These are phyloP conservation scores for Albula glossodonta DNA, from an alignment of 2,113 vertebrate species.

Conservation along the genomic window DNA sequence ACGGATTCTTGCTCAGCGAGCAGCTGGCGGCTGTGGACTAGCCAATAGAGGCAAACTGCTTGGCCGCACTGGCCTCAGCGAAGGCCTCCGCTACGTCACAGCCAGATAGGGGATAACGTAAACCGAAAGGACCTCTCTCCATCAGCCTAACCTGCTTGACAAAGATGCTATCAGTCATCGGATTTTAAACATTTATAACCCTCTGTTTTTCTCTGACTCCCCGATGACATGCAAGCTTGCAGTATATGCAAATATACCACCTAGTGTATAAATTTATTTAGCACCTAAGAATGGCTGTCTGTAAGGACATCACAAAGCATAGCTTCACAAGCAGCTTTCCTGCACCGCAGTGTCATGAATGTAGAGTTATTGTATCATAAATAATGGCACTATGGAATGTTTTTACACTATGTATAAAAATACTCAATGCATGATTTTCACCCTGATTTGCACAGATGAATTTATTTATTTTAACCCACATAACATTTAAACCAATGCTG, in stretches of 20 bases:
- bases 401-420: not conserved
- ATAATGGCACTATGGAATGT: no score
- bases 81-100: not conserved
- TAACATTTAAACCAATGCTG: not conserved
- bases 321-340: not conserved
- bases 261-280: not conserved
- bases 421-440: not conserved
- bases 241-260: not conserved
- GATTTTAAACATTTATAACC: not conserved
- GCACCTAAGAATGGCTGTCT: not conserved
- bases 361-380: no score
- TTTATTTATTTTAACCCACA: not conserved
- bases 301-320: not conserved
- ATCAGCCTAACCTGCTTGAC: not conserved
- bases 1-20: not conserved
- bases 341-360: no score
- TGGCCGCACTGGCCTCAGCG: no score
- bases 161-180: not conserved
- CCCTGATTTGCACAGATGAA: not conserved
- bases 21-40: not conserved
- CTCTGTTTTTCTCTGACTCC: not conserved
- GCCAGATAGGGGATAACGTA: not conserved
- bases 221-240: not conserved
- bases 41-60: not conserved
- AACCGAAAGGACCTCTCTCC: not conserved